A percentile compares a stretch with the other conserved stretches of the same genome.
Evolutionary conservation across 2,888 invertebrate species (phyloP).

Genomic region (Sphaerophoria rueppellii): DNA sequence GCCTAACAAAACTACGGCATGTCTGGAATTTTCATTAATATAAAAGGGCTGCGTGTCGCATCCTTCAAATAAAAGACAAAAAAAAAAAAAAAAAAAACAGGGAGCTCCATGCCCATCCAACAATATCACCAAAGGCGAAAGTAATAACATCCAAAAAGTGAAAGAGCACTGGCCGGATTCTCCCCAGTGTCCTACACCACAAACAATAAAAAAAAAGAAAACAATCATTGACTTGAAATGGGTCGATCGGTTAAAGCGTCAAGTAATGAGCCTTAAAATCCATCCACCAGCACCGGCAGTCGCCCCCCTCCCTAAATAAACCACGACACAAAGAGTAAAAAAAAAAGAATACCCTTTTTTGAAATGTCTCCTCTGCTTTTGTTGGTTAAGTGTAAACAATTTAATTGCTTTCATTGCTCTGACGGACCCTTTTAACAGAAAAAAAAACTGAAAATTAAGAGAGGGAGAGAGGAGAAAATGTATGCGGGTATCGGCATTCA

Average conservation of each 20-base stretch:
- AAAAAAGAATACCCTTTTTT: constrained; percentile 38
- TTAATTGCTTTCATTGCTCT: constrained; percentile 48
- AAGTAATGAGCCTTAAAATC: constrained; percentile 71
- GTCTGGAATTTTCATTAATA: constrained; percentile 72
- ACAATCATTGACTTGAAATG: constrained; percentile 70
- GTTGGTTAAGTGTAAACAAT: constrained; percentile 57
- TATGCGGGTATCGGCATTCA: constrained; percentile 66
- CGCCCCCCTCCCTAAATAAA: constrained; percentile 3
- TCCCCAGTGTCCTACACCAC: constrained; percentile 36
- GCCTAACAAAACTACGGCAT: constrained; percentile 69
- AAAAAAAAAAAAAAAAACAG: constrained; percentile 4
- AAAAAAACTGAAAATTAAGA: constrained; percentile 3
- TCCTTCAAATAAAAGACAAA: constrained; percentile 16
- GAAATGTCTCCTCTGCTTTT: constrained; percentile 25
- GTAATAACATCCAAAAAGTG: constrained; percentile 45
- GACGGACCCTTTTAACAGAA: constrained; percentile 7
- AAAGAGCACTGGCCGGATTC: constrained; percentile 29
- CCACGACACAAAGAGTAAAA: background rate
- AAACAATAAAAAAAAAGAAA: constrained; percentile 42
- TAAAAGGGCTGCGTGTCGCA: constrained; percentile 61
- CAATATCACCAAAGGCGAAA: constrained; percentile 41
- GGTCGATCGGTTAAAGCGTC: constrained; percentile 72
- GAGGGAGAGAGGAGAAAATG: background rate
- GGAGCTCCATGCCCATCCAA: background rate
- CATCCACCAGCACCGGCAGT: constrained; percentile 31